A percentile compares a stretch with the other conserved stretches of the same genome.
These are phyloP conservation scores for Callorhinus ursinus DNA, from an alignment of 2,113 vertebrate genomes.

Conservation along the genomic window DNA sequence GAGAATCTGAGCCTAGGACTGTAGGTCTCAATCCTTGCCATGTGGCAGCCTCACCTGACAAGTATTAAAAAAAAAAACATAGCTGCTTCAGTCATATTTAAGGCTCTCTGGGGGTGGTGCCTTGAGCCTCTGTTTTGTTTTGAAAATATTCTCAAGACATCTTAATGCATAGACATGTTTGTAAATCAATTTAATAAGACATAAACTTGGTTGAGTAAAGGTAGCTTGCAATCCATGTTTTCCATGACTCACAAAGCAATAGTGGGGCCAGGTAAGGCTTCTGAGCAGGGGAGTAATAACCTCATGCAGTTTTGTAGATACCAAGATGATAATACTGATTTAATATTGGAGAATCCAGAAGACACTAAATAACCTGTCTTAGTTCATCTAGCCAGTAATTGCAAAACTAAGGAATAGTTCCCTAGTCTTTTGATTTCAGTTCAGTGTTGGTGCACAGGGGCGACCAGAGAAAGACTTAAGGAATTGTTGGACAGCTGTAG, in stretches of 20 bases:
- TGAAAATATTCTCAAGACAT: constrained; percentile 45
- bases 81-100: background rate
- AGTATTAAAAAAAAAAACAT: background rate
- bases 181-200: constrained; percentile 48
- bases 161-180: constrained; percentile 33
- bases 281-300: background rate
- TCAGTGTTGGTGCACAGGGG: background rate
- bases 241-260: constrained; percentile 46
- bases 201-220: constrained; percentile 32
- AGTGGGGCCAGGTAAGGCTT: background rate
- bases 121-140: constrained; percentile 48
- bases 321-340: background rate
- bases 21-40: background rate
- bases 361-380: background rate
- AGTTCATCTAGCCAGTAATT: background rate
- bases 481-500: background rate
- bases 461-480: background rate
- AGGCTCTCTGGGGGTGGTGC: background rate
- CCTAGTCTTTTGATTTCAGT: background rate
- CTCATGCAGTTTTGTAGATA: background rate
- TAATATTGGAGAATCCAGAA: background rate
- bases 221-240: constrained; percentile 10
- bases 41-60: background rate
- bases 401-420: background rate
- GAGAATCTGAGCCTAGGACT: background rate